Evolutionary conservation across 2,113 vertebrate genomes (phyloP).

Genomic region (Tachycineta bicolor): DNA sequence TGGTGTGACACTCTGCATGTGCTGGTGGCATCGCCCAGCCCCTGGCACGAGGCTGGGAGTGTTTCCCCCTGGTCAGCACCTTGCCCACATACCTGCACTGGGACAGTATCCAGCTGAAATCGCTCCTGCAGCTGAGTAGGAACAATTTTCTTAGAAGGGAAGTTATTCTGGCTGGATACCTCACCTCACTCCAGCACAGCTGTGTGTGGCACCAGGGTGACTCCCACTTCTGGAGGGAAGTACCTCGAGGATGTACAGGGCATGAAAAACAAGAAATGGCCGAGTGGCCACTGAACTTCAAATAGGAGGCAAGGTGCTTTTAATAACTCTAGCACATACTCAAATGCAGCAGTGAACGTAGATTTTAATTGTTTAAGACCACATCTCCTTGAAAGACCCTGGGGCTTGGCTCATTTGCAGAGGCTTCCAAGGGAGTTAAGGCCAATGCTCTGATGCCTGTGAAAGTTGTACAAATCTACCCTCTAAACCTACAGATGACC

Average conservation of each 20-base stretch:
- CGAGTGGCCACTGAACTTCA: neutral
- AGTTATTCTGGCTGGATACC: neutral
- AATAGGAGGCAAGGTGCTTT: neutral
- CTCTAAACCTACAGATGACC: neutral
- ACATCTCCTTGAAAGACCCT: fast-evolving
- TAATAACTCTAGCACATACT: neutral
- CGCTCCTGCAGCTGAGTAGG: fast-evolving
- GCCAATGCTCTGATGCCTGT: neutral
- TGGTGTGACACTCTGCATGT: neutral
- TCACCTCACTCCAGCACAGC: fast-evolving
- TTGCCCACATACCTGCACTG: fast-evolving
- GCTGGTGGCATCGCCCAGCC: neutral
- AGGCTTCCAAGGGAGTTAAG: neutral
- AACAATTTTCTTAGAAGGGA: no score
- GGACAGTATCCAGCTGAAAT: fast-evolving
- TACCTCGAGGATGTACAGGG: neutral
- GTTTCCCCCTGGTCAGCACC: neutral
- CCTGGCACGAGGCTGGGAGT: neutral
- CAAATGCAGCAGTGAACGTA: neutral
- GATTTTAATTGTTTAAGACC: neutral
- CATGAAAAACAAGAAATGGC: neutral
- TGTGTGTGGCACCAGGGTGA: fast-evolving
- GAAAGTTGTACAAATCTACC: neutral
- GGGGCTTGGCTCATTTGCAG: neutral
- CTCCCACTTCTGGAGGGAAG: neutral